Base-by-base conservation (phyloP, 2,797 vertebrate species). In the Ispidina lecontei region DNA sequence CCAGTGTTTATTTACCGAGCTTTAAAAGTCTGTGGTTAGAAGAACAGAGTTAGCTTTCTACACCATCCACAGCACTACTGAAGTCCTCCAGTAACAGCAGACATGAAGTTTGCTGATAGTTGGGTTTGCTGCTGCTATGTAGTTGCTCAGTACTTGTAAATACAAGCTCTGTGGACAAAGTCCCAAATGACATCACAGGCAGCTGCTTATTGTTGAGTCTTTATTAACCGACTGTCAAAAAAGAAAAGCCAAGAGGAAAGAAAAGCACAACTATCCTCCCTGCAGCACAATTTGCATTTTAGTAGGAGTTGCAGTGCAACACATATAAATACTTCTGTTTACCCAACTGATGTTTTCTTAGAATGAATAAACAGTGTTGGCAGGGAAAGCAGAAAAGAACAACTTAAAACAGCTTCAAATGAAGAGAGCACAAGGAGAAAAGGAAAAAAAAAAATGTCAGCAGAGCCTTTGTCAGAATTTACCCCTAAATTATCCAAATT, bases 151-250 rank as follows among this genome's bases (percentile, higher is more conserved):
- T 98, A 98, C 98, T 98, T 98, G 98, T 98, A 98, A 98, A 98
- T 98, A 98, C 97, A 97, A 95, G 97, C 97, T 97, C 96, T 93
- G 96, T 97, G 96, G 98, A 98, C 98, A 98, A 98, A 98, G 98
- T 98, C 98, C 98, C 98, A 98, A 98, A 98, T 98, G 98, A 98
- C 98, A 98, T 99, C 98, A 99, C 97, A 98, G 97, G 98, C 98
- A 98, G 98, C 98, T 98, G 98, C 98, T 98, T 98, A 98, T 98
- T 98, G 98, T 97, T 97, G 97, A 97, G 98, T 98, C 98, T 98
- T 98, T 98, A 98, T 98, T 98, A 98, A 98, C 98, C 84, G 96
- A 97, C 98, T 98, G 98, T 98, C 97, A 98, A 97, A 97, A 95
- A 97, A 96, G 95, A 97, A 97, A 96, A 95, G 96, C 71, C 22